Base-by-base conservation (phyloP, 2,888 invertebrate species). In the Acleris holmiana region DNA sequence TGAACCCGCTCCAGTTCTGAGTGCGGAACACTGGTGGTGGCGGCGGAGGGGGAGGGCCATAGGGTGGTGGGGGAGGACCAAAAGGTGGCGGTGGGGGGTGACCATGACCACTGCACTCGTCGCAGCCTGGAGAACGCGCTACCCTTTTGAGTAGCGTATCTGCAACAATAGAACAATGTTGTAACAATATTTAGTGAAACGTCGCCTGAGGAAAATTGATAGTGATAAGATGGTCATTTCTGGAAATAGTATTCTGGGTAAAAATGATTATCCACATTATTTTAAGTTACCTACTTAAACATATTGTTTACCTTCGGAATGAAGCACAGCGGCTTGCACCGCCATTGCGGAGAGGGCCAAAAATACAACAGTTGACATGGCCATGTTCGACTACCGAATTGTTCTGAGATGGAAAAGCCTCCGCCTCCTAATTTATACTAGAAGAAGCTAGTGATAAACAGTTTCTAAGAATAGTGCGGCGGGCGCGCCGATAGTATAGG, bases 1-100 rank as follows among this genome's bases (percentile, higher is more conserved):
- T 70, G 10, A 82, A 67, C 2, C 88, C 88, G 21, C 80, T 83
- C 87, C 87, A 88, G 51, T 89, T 82, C n/a, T 81, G 78, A 0
- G 86, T 76, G 25, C 70, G 82, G 69, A 83, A 85, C 29, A 76
- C 65, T 25, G 76, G 71, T 25, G 77, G 76, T 6, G 75, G 74
- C 6, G 73, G 68, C 10, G 70, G 73, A 0, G 69, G 70, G 23
- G 25, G 50, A n/a, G 23, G 35, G 13, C 35, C 35, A 13, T 4
- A 35, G 4, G 35, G 35, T 4, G 35, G 35, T 0, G 35, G 35
- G 13, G 35, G 35, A 35, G 35, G 35, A 1, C 35, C 64, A 67
- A 7, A n/a, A 1, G 66, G 40, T 7, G 66, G 65, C 4, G 70
- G 71, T 15, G 70, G 68, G 19, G 53, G 53, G 40, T 18, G 55